Evolutionary conservation across 2,113 vertebrate species (phyloP).

Genomic region (Condylura cristata): DNA sequence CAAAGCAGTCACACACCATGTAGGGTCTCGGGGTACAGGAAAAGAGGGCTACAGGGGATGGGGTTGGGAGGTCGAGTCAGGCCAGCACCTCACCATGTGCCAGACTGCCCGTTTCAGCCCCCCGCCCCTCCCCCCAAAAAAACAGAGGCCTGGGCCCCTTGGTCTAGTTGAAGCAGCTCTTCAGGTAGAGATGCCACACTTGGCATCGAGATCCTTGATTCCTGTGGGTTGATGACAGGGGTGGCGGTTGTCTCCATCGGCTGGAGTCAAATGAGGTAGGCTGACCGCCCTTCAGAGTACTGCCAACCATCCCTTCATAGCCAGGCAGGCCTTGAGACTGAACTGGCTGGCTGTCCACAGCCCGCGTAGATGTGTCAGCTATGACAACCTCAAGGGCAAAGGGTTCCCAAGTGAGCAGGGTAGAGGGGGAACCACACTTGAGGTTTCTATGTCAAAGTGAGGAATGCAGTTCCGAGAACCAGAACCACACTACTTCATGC

Average conservation of each 20-base stretch:
- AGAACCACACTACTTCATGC: background rate
- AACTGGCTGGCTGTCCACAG: background rate
- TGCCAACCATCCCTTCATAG: background rate
- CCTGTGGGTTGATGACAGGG: background rate
- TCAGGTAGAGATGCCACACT: slow-evolving; percentile 43
- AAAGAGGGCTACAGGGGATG: background rate
- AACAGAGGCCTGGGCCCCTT: slow-evolving; percentile 39
- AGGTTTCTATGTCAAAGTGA: slow-evolving; percentile 28
- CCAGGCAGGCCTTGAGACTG: background rate
- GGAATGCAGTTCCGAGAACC: background rate
- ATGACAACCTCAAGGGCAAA: background rate
- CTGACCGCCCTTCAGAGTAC: background rate
- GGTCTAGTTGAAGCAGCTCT: slow-evolving; percentile 66
- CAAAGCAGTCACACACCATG: slow-evolving; percentile 3
- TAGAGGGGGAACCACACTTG: background rate
- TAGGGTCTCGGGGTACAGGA: background rate
- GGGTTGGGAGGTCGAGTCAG: slow-evolving; percentile 31
- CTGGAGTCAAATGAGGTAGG: slow-evolving; percentile 74
- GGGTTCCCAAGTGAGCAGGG: background rate
- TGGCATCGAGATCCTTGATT: slow-evolving; percentile 59
- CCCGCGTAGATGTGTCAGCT: background rate
- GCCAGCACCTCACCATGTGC: background rate
- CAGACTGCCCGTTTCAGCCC: background rate
- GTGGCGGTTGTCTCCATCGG: slow-evolving; percentile 27
- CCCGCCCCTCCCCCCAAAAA: background rate